Evolutionary conservation across 2,888 invertebrate genomes (phyloP).

Genomic region (Fabriciana adippe): DNA sequence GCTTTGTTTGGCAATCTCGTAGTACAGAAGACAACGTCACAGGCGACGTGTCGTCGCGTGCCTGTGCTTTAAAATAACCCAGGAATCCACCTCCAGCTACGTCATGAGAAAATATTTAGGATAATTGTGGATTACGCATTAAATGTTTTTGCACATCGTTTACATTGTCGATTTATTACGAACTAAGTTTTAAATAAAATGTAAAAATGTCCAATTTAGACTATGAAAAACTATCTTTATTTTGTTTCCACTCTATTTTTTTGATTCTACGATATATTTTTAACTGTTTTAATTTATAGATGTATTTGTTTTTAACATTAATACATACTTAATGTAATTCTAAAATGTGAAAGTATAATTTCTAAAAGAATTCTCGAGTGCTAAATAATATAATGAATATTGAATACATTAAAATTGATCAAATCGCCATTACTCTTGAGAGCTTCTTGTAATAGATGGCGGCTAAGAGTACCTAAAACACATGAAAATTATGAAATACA

Average conservation of each 20-base stretch:
- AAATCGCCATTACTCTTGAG: too few relatives aligned
- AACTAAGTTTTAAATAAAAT: neutral
- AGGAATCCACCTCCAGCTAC: constrained; percentile 40
- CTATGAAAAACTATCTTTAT: neutral
- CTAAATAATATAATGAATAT: too few relatives aligned
- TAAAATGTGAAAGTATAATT: too few relatives aligned
- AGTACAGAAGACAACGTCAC: constrained; percentile 49
- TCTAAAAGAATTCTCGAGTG: too few relatives aligned
- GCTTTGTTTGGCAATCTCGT: constrained; percentile 30
- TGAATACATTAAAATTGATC: too few relatives aligned
- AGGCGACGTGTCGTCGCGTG: constrained; percentile 56
- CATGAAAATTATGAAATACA: neutral
- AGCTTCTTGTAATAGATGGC: too few relatives aligned
- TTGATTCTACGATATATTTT: too few relatives aligned
- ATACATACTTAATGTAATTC: too few relatives aligned
- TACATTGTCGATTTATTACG: constrained; percentile 6
- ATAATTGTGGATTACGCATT: constrained; percentile 10
- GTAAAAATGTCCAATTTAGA: neutral
- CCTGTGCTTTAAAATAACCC: constrained; percentile 57
- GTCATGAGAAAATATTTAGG: constrained; percentile 20
- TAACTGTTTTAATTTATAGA: too few relatives aligned
- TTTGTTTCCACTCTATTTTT: too few relatives aligned
- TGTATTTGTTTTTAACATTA: too few relatives aligned
- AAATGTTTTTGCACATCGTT: constrained; percentile 3
- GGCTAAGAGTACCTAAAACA: too few relatives aligned